Conservation (phyloP, 2,113 vertebrate genomes). For the Trichomycterus rosablanca region DNA sequence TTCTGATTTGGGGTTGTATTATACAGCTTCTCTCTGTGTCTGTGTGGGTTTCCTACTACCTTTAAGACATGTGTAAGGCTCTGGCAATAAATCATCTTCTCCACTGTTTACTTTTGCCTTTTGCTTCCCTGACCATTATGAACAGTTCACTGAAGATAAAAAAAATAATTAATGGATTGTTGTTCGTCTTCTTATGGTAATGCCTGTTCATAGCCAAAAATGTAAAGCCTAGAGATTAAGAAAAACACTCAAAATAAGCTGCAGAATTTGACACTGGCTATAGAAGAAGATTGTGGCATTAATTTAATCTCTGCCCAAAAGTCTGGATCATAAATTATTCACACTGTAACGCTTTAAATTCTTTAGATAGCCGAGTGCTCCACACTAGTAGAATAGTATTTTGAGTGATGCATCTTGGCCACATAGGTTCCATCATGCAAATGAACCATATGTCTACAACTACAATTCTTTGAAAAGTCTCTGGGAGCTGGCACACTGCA, state of each 20-base stretch:
- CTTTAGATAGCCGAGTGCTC: not conserved
- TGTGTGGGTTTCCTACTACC: too few species aligned
- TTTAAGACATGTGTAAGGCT: too few species aligned
- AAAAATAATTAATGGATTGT: too few species aligned
- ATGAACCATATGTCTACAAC: conserved; percentile 3
- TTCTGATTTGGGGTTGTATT: too few species aligned
- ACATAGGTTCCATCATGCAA: not conserved
- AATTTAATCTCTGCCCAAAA: not conserved
- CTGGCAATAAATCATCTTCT: too few species aligned
- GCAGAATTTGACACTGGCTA: not conserved
- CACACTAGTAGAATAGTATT: not conserved
- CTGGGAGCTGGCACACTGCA: not conserved
- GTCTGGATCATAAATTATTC: not conserved
- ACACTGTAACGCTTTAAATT: too few species aligned
- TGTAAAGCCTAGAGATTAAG: not conserved
- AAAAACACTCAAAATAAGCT: not conserved
- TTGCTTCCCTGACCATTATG: too few species aligned
- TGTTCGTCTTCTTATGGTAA: not conserved
- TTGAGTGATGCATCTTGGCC: not conserved
- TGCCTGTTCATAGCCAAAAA: not conserved
- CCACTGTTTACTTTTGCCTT: too few species aligned
- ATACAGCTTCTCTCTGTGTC: too few species aligned
- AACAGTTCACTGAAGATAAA: too few species aligned
- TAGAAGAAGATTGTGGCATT: conserved; percentile 3
- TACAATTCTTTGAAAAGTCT: not conserved